Evolutionary conservation across 1,140 invertebrate genomes (phyloP), one percentile per base, ranked within the genome.

Genomic region (Bombus vancouverensis): DNA sequence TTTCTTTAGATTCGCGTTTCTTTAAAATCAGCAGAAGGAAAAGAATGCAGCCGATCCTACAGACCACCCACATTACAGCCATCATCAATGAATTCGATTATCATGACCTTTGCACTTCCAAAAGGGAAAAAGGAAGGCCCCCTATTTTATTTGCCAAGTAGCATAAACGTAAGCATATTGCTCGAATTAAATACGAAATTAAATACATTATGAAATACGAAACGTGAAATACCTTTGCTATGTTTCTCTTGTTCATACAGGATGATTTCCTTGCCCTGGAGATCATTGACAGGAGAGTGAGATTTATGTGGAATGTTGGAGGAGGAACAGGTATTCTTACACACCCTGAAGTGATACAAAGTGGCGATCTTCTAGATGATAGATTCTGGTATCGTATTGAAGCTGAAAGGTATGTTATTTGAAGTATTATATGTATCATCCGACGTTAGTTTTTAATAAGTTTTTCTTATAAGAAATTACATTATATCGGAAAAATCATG

Each of bases 251-350:
- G 28, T 34, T 3, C 47, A 68, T n/a, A 22, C 66, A 94, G 93
- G 94, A 96, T 0, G 98, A 98, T 88, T 98, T 97, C 87, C 96
- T 99, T 37, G 96, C 97, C 1, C 92, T 99, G 42, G 98, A 98
- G 93, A 96, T 98, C 94, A 95, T 97, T 1, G 96, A 98, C 86
- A 96, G 97, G 44, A 97, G 96, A 79, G 97, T 98, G 25, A 95
- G 96, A 83, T 97, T 98, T 76, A 91, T 97, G 2, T 98, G 98
- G 98, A 97, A 98, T 93, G 95, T 97, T 3, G 98, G 98, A 18
- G 97, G 96, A 37, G 97, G 96, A 4, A 96, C 96, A 1, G 96
- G 96, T 6, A 94, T 95, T 28, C 93, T 97, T 0, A 96, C 95
- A 4, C 97, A 98, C 95, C 96, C 96, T 2, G 91, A 96, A 96